Base-by-base conservation (phyloP, 2,888 invertebrate species). In the Hypolimnas misippus region DNA sequence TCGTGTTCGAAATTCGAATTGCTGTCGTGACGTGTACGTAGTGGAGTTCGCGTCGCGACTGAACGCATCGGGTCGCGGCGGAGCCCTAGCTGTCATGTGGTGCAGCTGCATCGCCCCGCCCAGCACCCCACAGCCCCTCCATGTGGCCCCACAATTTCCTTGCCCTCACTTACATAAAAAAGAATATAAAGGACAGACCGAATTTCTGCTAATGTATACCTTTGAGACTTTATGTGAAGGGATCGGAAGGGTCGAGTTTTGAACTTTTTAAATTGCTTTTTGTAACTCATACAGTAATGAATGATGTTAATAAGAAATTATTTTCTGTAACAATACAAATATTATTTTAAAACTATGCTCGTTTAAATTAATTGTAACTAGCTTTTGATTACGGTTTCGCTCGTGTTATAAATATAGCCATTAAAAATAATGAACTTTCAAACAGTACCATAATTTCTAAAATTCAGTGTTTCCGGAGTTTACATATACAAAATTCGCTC, bases 91-190 rank as follows among this genome's bases (percentile, higher is more conserved):
- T 7, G 29, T 49, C 21, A n/a, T 21, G 42, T 71, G 72, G 70
- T 86, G 88, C 88, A 88, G 89, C 87, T 87, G 88, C 87, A 87
- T 72, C 76, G 86, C 89, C 83, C 87, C 89, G 88, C 89, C 89
- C 84, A 86, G 81, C 83, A 83, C 87, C 89, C 87, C 85, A 84
- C 86, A 80, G 79, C 81, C 86, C 85, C 83, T 79, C 86, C 82
- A 81, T 76, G 79, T 81, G 83, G 81, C 82, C 83, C 84, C 82
- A 84, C 84, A 75, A 76, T 85, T 86, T 84, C 84, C 84, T 83
- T 82, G 82, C 83, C 85, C 84, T 70, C 49, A 29, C 25, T 49
- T 77, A 85, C 79, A 88, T 86, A 89, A 86, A 89, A 80, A 82
- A 82, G 82, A 85, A 84, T 70, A 78, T 77, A 84, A 76, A 79